Evolutionary conservation across 2,888 invertebrate genomes (phyloP).

Genomic region (Myopa testacea): DNA sequence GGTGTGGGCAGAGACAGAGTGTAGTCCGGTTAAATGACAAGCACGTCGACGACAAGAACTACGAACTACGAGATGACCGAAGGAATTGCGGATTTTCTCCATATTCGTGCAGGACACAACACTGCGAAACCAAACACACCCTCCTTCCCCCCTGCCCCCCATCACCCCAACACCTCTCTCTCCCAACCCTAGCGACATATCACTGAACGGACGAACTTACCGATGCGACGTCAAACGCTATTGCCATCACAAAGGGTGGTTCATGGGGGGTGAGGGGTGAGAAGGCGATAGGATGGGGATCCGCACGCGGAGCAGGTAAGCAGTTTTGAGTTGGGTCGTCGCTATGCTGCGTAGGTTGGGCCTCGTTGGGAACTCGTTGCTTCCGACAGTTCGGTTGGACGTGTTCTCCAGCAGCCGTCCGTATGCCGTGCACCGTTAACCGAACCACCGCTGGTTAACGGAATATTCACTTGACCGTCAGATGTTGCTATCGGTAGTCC

Average conservation of each 20-base stretch:
- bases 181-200: conserved; percentile 7
- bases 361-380: conserved; percentile 54
- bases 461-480: conserved; percentile 57
- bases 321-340: conserved; percentile 50
- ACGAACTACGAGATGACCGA: conserved; percentile 59
- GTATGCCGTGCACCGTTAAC: conserved; percentile 36
- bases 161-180: too few species aligned
- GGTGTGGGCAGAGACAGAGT: conserved; percentile 9
- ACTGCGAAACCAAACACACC: conserved; percentile 27
- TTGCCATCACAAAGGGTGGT: conserved; percentile 48
- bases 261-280: conserved; percentile 18
- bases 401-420: conserved; percentile 57
- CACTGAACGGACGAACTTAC: conserved; percentile 52
- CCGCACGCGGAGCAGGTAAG: conserved; percentile 43
- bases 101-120: conserved; percentile 41
- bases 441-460: conserved; percentile 49
- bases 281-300: conserved; percentile 25
- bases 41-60: conserved; percentile 57
- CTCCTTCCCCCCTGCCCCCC: background rate
- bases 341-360: conserved; percentile 50
- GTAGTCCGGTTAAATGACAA: conserved; percentile 61
- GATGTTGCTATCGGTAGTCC: conserved; percentile 48
- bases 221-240: conserved; percentile 61
- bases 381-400: conserved; percentile 59
- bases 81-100: conserved; percentile 63